phyloP scores from a whole-genome alignment of 2,113 vertebrate species.

The Thermophis baileyi region DNA sequence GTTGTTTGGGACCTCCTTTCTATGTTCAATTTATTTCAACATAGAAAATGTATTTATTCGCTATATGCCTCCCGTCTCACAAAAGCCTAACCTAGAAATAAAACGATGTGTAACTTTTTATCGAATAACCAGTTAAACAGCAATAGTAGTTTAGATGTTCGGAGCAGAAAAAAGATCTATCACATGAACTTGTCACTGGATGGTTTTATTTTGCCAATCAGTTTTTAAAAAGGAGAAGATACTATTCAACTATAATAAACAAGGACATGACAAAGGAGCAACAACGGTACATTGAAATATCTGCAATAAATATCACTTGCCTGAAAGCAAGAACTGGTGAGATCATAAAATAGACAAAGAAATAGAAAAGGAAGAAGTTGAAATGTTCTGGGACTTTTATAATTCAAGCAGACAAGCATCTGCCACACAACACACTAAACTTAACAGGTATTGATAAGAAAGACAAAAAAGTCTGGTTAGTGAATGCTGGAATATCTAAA shows the following conservation, averaged over 20 bases:
- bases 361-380: not conserved
- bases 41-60: not conserved
- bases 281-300: not conserved
- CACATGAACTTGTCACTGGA: not conserved
- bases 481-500: not conserved
- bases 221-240: not conserved
- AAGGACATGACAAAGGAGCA: not conserved
- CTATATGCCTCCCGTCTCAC: not conserved
- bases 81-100: not conserved
- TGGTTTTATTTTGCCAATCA: not conserved
- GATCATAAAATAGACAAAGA: not conserved
- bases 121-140: not conserved
- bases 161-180: not conserved
- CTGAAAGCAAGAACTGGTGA: not conserved
- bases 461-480: not conserved
- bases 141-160: not conserved
- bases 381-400: not conserved
- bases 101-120: not conserved
- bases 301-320: not conserved
- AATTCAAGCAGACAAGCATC: not conserved
- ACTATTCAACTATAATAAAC: not conserved
- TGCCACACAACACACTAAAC: not conserved
- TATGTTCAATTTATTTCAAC: not conserved
- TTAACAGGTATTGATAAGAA: not conserved
- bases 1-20: not conserved